Base-by-base conservation (phyloP, 2,888 invertebrate genomes). In the Gymnocheta viridis region DNA sequence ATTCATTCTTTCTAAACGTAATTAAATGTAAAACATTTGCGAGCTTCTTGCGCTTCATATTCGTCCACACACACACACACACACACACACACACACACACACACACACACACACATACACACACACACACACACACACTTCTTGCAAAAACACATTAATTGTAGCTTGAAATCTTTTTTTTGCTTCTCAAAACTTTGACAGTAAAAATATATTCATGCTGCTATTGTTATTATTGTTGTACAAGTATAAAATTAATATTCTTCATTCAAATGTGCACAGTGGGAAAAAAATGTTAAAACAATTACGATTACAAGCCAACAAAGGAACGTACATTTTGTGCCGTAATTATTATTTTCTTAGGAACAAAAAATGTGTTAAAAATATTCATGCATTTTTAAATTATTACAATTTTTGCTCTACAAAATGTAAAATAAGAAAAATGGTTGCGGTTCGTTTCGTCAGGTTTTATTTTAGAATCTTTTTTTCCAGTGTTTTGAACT, bases 21-120 rank as follows among this genome's bases (percentile, higher is more conserved):
- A 82, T 82, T 69, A 76, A 82, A 82, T 82, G 74, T 74, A 76
- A 69, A 82, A 64, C 47, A 76, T 69, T 74, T 74, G 69, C 22
- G 32, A 69, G 35, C 58, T 73, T 56, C 17, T 38, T 62, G 54
- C 32, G 47, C 64, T 72, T 72, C 35, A 44, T 51, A 32, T 14
- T 60, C 64, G 24, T 35, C 14, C 35, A 47, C 32, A 6, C 32
- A 38, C 32, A 32, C 35, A 47, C 32, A 6, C 32, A 38, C 32
- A 32, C 35, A 47, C 32, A 6, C 32, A 38, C 32, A 32, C 35
- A 47, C 32, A 6, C 32, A 38, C 32, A 32, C 35, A 47, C 32
- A 6, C 32, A 38, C 32, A 32, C 35, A 47, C 32, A 6, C 32
- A 38, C 32, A 32, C 35, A 44, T 51, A 32, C 19, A 51, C 64